These are phyloP conservation scores for Cyrtorhinus lividipennis DNA, from an alignment of 1,140 invertebrate genomes.

Conservation along the genomic window DNA sequence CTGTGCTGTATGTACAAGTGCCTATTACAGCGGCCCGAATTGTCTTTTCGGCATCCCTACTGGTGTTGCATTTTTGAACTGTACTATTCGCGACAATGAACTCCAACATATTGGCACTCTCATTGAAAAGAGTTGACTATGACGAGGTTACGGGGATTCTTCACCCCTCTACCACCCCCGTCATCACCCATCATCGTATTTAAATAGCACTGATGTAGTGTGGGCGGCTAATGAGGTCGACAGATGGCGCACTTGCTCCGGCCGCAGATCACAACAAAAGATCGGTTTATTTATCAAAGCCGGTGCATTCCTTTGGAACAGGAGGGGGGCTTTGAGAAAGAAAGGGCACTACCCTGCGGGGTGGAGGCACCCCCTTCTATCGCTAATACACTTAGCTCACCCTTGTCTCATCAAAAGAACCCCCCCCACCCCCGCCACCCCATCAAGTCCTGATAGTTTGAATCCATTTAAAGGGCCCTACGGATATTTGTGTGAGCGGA, in stretches of 20 bases:
- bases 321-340: neutral
- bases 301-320: slow-evolving; percentile 6
- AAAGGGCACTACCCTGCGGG: neutral
- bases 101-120: slow-evolving; percentile 1
- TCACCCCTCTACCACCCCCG: neutral
- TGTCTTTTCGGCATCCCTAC: too few relatives aligned
- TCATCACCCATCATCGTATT: slow-evolving; percentile 8
- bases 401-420: slow-evolving; percentile 1
- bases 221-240: slow-evolving; percentile 13
- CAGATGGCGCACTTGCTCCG: slow-evolving; percentile 15
- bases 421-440: neutral
- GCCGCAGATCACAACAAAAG: slow-evolving; percentile 15
- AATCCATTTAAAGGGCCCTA: slow-evolving; percentile 14
- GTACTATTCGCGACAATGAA: neutral
- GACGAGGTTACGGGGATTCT: neutral
- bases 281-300: slow-evolving; percentile 16
- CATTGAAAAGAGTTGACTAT: neutral
- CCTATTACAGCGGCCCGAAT: too few relatives aligned
- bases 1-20: neutral
- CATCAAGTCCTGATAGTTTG: slow-evolving; percentile 7
- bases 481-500: slow-evolving; percentile 3
- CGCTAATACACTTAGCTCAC: slow-evolving; percentile 15
- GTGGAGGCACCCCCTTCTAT: neutral
- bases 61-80: too few relatives aligned
- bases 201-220: slow-evolving; percentile 15